A percentile compares a stretch with the other conserved stretches of the same genome.
Evolutionary conservation across 2,888 invertebrate species (phyloP).

Genomic region (Nomada fucata): DNA sequence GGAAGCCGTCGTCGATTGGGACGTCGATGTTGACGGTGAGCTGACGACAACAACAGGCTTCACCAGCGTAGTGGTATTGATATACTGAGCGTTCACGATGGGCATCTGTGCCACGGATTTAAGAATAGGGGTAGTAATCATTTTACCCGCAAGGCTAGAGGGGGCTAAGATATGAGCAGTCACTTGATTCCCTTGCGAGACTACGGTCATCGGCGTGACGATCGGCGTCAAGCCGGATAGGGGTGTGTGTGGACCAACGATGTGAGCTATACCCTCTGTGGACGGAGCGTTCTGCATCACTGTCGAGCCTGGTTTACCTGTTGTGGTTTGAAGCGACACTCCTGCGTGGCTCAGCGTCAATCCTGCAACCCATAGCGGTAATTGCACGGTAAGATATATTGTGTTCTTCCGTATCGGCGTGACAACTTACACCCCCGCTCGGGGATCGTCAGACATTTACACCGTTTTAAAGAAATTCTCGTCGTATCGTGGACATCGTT

Average conservation of each 20-base stretch:
- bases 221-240: conserved; percentile 87
- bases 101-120: conserved; percentile 87
- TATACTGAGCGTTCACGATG: conserved; percentile 89
- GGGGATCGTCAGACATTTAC: too few relatives aligned
- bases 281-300: conserved; percentile 81
- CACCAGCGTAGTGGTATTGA: conserved; percentile 87
- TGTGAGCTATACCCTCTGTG: conserved; percentile 84
- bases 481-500: too few relatives aligned
- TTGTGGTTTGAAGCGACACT: conserved; percentile 83
- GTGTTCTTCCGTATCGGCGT: not conserved
- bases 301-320: conserved; percentile 76
- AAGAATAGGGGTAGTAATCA: conserved; percentile 85
- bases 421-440: not conserved
- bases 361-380: conserved; percentile 72
- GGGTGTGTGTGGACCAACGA: conserved; percentile 82
- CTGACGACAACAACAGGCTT: conserved; percentile 90
- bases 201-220: conserved; percentile 85
- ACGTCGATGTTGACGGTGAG: conserved; percentile 81
- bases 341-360: conserved; percentile 84
- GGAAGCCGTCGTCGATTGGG: conserved; percentile 78
- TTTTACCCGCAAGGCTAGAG: conserved; percentile 88
- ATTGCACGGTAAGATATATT: conserved; percentile 14
- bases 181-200: conserved; percentile 87
- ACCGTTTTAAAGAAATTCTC: too few relatives aligned
- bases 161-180: conserved; percentile 87